Evolutionary conservation across 2,888 invertebrate genomes (phyloP), one percentile per base, ranked within the genome.

Genomic region (Stomorhina lunata): DNA sequence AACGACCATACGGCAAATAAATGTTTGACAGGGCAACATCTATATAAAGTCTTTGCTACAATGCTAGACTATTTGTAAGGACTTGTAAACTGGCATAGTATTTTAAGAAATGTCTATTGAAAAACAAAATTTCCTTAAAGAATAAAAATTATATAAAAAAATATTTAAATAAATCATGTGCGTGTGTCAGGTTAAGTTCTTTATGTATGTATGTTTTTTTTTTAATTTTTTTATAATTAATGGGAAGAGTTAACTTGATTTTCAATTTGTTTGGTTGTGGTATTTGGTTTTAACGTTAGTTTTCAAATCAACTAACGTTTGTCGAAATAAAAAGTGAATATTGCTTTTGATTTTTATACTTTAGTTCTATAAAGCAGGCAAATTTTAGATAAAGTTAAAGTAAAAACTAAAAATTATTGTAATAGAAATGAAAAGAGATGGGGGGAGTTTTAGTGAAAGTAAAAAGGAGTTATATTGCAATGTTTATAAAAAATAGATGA

Each of bases 151-250:
- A 50, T 43, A n/a, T n/a, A n/a, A n/a, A 73, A 53, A 73, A 59
- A 43, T 63, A 63, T 61, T 68, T 29, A 76, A 80, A 80, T 75
- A 73, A 68, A 78, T 69, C 5, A 37, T 78, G 72, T 78, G 81
- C 77, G 81, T 77, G n/a, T n/a, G 81, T 81, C 78, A 73, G 81
- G 73, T 73, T 59, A 34, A 55, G 50, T 61, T 59, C n/a, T n/a
- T n/a, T n/a, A n/a, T n/a, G n/a, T n/a, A n/a, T n/a, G n/a, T n/a
- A n/a, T n/a, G n/a, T 9, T 66, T 72, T 9, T 17, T 50, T 25
- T 45, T 34, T 17, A 50, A 5, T 12, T 48, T 34, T 34, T 55
- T 9, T 57, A 66, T 45, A 73, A 12, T n/a, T 22, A 37, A 57
- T 55, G 34, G 29, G 17, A 68, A 57, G 32, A 40, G 55, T 77